Conservation (phyloP, 2,797 vertebrate species). For the Danio choprae region DNA sequence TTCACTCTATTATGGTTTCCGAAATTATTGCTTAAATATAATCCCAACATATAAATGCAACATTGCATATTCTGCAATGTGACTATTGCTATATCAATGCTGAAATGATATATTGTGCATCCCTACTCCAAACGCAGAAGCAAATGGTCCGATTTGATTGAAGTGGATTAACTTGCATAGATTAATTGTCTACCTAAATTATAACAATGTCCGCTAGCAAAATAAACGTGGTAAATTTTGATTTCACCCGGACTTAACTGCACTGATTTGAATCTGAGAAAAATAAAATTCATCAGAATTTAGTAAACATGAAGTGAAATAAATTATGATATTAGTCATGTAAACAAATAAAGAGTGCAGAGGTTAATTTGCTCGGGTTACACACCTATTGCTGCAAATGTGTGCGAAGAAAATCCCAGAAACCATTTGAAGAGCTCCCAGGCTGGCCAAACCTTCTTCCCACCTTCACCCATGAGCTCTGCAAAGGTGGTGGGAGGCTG, state of each 20-base stretch:
- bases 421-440: slow-evolving; percentile 91
- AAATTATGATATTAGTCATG: not conserved
- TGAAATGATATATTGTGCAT: too few species aligned
- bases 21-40: too few species aligned
- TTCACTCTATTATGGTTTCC: too few species aligned
- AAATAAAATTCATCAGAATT: not conserved
- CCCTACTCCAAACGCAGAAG: too few species aligned
- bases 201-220: too few species aligned
- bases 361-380: not conserved
- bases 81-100: too few species aligned
- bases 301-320: not conserved
- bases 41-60: too few species aligned
- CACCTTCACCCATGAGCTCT: slow-evolving; percentile 81
- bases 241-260: not conserved
- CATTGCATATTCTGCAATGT: too few species aligned
- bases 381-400: slow-evolving; percentile 86
- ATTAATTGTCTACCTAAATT: too few species aligned
- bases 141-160: too few species aligned
- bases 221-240: too few species aligned
- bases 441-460: slow-evolving; percentile 79
- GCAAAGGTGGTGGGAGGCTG: slow-evolving; percentile 77
- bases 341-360: not conserved
- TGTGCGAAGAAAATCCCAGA: slow-evolving; percentile 86
- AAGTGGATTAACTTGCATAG: too few species aligned
- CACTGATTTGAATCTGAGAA: not conserved